Percentiles rank a stretch among this genome's conserved stretches.
Evolutionary conservation across 2,797 vertebrate species (phyloP).

Genomic region (Ceryle rudis): DNA sequence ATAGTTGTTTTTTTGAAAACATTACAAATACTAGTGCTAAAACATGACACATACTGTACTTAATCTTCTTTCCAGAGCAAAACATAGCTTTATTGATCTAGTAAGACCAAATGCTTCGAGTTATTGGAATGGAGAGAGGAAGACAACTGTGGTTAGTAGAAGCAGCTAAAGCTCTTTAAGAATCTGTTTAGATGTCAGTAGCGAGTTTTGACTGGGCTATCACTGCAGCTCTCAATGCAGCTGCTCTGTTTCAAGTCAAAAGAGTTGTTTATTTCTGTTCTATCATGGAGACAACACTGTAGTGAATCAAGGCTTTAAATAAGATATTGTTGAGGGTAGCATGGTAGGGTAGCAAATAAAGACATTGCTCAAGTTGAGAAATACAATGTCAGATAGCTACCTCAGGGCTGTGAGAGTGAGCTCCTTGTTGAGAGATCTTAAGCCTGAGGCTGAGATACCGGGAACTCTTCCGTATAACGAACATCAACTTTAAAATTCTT

Average conservation of each 20-base stretch:
- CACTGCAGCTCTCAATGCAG: not conserved
- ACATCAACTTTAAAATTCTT: not conserved
- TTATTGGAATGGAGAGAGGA: slow-evolving; percentile 62
- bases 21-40: slow-evolving; percentile 1
- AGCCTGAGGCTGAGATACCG: not conserved
- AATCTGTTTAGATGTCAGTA: slow-evolving; percentile 2
- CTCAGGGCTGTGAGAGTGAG: not conserved
- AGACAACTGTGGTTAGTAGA: slow-evolving; percentile 68
- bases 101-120: slow-evolving; percentile 61
- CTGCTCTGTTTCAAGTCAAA: not conserved
- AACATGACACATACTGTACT: slow-evolving; percentile 56
- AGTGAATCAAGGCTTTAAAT: not conserved
- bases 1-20: slow-evolving; percentile 8
- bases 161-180: slow-evolving; percentile 54
- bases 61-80: slow-evolving; percentile 70
- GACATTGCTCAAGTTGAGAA: not conserved
- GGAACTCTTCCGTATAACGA: not conserved
- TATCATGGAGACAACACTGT: not conserved
- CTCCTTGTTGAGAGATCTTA: not conserved
- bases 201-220: slow-evolving; percentile 21
- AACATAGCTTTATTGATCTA: slow-evolving; percentile 68
- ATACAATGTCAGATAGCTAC: not conserved
- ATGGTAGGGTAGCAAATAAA: not conserved
- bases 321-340: not conserved
- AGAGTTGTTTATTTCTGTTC: not conserved